Base-by-base conservation (phyloP, 2,797 vertebrate genomes). In the Hippopotamyrus pictus region DNA sequence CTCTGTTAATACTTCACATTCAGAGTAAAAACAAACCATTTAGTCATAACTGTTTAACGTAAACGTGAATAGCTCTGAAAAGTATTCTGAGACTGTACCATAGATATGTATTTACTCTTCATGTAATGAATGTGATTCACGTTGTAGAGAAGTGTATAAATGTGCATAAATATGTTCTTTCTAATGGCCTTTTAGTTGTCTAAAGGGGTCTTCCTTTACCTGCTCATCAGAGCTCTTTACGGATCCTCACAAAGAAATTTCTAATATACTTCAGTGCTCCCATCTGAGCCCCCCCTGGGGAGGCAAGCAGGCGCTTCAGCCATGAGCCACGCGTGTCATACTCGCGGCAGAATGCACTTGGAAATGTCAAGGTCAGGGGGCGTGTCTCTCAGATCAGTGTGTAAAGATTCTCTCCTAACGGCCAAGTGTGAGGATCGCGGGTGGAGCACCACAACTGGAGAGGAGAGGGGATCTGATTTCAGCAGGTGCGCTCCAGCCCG, bases 331-430 rank as follows among this genome's bases (percentile, higher is more conserved):
- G 11, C 22, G 25, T 53, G 73, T 51, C 83, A 5, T 6, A 29
- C n/a, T 51, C 3, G 1, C 53, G 50, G 9, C 48, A 53, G 83
- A 51, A 51, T 14, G n/a, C 83, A 86, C 46, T 86, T 53, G 2
- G n/a, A 86, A 86, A 86, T 86, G 83, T 86, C 83, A 86, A 86
- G 83, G 83, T 33, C 22, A 29, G 83, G 46, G 50, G 83, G 83
- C 11, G 37, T 86, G 48, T 86, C 46, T 50, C 22, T 33, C 83
- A 53, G 46, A 53, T 50, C 50, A 53, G 46, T 86, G 46, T 33
- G 46, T 33, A 86, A 11, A 50, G 25, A 33, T 53, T 22, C 83
- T 86, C 19, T 41, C 17, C 48, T 86, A 50, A 22, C 25, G 11
- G 46, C 8, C 79, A 50, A 85, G 83, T 33, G 46, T 29, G 22